A percentile compares a stretch with the other conserved stretches of the same genome.
These are phyloP conservation scores for Pogonocichla stellata DNA, from an alignment of 2,113 vertebrate genomes.

Conservation along the genomic window DNA sequence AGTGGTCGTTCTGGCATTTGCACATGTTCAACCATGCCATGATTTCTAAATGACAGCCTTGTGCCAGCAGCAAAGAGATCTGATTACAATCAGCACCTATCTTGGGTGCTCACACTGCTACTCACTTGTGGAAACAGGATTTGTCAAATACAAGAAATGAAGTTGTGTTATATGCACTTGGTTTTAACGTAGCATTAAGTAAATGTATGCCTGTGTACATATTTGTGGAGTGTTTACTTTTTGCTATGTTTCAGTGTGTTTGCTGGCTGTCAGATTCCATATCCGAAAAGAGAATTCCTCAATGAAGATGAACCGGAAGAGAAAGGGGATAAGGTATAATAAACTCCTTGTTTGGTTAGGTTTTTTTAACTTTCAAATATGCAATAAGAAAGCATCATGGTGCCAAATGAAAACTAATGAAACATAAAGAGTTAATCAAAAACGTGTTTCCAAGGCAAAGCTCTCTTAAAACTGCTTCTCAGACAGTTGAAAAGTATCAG, in stretches of 20 bases:
- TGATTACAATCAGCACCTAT: not conserved
- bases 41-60: not conserved
- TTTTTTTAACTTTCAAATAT: not conserved
- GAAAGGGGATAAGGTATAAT: constrained; percentile 93
- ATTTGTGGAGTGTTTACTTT: not conserved
- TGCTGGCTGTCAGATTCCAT: constrained; percentile 98
- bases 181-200: not conserved
- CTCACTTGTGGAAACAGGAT: not conserved
- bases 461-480: not conserved
- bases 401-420: not conserved
- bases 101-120: not conserved
- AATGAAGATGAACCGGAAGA: constrained; percentile 98
- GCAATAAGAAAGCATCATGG: not conserved
- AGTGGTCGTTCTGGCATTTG: not conserved
- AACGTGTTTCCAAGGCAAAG: not conserved
- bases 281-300: constrained; percentile 97
- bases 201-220: not conserved
- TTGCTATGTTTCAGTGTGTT: constrained; percentile 85
- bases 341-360: not conserved
- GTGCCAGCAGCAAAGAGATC: not conserved
- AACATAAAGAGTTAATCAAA: not conserved
- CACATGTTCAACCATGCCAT: not conserved
- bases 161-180: not conserved
- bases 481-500: not conserved
- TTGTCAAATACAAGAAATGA: not conserved